Percentiles rank a stretch among this genome's conserved stretches.
These are phyloP conservation scores for Metacarcinus magister DNA, from an alignment of 2,888 invertebrate genomes.

Conservation along the genomic window DNA sequence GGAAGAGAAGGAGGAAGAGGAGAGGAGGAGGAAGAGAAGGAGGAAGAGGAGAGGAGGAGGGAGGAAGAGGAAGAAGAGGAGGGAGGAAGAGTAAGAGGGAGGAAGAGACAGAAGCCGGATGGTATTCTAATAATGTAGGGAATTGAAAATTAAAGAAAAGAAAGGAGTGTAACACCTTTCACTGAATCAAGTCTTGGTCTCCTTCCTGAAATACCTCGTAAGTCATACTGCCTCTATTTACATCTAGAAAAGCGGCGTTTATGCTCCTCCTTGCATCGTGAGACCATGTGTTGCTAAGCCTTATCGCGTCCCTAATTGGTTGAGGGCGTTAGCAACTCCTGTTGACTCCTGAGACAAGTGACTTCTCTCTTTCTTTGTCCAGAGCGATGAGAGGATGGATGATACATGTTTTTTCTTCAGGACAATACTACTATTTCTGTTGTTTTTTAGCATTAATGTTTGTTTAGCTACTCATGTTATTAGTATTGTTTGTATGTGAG, in stretches of 20 bases:
- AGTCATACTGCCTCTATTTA: background rate
- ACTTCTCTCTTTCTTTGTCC: background rate
- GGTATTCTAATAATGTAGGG: background rate
- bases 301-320: slow-evolving; percentile 4
- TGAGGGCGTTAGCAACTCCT: background rate
- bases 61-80: background rate
- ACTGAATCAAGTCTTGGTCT: background rate
- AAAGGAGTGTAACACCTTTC: background rate
- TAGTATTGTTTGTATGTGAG: too few relatives aligned
- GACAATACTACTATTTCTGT: background rate
- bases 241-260: background rate
- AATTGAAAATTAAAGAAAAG: background rate
- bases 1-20: too few relatives aligned
- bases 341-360: background rate
- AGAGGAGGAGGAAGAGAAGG: too few relatives aligned
- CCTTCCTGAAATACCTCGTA: background rate
- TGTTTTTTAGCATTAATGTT: background rate
- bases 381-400: background rate
- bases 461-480: too few relatives aligned
- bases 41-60: background rate
- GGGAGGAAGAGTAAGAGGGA: background rate
- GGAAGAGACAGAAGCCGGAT: background rate
- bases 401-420: background rate
- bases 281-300: background rate
- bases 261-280: background rate